Conservation (phyloP, 2,113 vertebrate genomes). For the Ceyx melanurus region DNA sequence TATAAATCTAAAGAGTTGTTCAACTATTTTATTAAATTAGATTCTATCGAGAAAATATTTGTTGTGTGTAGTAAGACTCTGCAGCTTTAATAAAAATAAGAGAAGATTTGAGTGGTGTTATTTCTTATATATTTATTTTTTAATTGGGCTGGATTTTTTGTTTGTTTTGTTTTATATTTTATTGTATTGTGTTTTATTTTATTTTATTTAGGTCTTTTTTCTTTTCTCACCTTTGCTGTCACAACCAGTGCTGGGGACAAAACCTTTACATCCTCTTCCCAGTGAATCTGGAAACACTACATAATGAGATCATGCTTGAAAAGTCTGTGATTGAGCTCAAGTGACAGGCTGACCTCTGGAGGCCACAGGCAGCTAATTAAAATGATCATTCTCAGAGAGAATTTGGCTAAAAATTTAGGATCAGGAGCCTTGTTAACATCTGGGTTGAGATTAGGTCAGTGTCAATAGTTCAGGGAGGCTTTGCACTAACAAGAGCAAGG, state of each 20-base stretch:
- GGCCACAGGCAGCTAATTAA: not conserved
- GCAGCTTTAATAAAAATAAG: conserved; percentile 77
- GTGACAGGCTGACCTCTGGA: conserved; percentile 47
- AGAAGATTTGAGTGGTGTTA: conserved; percentile 2
- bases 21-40: conserved; percentile 85
- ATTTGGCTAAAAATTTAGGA: not conserved
- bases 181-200: not conserved
- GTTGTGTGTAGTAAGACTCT: conserved; percentile 74
- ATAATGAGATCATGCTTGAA: not conserved
- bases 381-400: not conserved
- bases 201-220: not conserved
- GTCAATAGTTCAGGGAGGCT: not conserved
- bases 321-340: not conserved
- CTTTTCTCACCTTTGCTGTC: not conserved
- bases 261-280: not conserved
- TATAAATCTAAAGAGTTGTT: conserved; percentile 77
- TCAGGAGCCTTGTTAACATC: not conserved
- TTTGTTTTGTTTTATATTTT: not conserved
- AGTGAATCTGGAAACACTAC: not conserved
- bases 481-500: not conserved
- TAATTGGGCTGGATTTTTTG: not conserved
- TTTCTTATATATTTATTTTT: not conserved
- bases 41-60: conserved; percentile 77
- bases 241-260: rapidly evolving
- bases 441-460: not conserved